These are phyloP conservation scores for Astropecten irregularis DNA, from an alignment of 53 echinoderm and acorn worm species.

Conservation along the genomic window DNA sequence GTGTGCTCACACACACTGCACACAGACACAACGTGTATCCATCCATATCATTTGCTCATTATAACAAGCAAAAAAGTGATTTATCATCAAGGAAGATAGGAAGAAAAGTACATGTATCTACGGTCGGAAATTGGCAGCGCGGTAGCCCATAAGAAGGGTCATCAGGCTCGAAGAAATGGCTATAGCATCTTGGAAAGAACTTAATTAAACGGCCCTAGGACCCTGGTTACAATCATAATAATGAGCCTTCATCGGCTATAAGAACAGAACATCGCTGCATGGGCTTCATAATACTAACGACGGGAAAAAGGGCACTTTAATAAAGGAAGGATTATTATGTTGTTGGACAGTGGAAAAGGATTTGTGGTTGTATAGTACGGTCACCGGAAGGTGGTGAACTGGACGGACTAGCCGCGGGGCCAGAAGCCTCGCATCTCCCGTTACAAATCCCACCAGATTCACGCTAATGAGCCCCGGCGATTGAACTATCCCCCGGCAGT, in stretches of 20 bases:
- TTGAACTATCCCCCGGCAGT: not conserved
- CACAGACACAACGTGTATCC: not conserved
- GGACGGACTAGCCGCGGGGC: not conserved
- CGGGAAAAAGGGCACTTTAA: too few species aligned
- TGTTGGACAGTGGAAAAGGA: not conserved
- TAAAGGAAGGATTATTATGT: constrained; percentile 3
- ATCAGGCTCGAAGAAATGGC: too few species aligned
- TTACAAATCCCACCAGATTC: not conserved
- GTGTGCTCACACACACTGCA: too few species aligned
- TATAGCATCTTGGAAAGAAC: not conserved
- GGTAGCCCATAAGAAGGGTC: not conserved
- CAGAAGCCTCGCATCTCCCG: not conserved
- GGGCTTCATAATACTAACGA: not conserved
- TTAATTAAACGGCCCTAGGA: constrained; percentile 12
- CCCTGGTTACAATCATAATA: not conserved
- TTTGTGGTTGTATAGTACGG: not conserved
- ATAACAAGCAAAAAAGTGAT: not conserved
- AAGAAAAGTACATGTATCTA: not conserved
- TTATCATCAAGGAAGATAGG: not conserved
- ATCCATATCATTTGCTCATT: not conserved
- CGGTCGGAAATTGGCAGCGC: not conserved
- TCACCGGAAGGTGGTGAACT: not conserved
- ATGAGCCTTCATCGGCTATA: constrained; percentile 9
- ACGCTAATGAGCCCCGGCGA: constrained; percentile 18
- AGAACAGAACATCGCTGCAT: not conserved